Evolutionary conservation across 2,113 vertebrate genomes (phyloP).

Genomic region (Cercopithecus mona): DNA sequence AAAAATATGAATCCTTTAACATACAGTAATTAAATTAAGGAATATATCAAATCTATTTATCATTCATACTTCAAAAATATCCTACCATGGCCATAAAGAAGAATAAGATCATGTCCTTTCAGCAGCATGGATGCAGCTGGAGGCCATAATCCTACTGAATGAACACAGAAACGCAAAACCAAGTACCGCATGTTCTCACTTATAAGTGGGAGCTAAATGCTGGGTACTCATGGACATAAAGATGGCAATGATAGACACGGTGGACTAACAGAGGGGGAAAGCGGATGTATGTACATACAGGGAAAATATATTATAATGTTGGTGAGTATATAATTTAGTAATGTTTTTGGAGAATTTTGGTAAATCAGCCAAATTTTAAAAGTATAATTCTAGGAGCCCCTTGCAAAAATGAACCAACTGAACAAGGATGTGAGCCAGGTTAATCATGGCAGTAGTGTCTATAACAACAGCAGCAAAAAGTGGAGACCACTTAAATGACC

Average conservation of each 20-base stretch:
- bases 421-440: background rate
- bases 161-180: too few relatives aligned
- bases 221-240: too few relatives aligned
- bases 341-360: background rate
- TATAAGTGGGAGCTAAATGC: too few relatives aligned
- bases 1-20: background rate
- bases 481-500: background rate
- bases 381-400: background rate
- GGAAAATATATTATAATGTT: background rate
- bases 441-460: background rate
- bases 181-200: too few relatives aligned
- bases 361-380: conserved; percentile 1
- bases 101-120: too few relatives aligned
- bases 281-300: too few relatives aligned
- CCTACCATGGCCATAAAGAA: background rate
- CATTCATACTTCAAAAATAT: conserved; percentile 14
- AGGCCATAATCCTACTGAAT: too few relatives aligned
- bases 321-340: background rate
- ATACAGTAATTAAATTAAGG: background rate
- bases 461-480: background rate
- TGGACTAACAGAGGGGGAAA: too few relatives aligned
- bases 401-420: background rate
- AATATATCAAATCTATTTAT: background rate
- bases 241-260: too few relatives aligned
- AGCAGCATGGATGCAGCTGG: too few relatives aligned